Percentiles rank a stretch among this genome's conserved stretches.
phyloP scores from a whole-genome alignment of 1,140 invertebrate genomes.

The Harpegnathos saltator region DNA sequence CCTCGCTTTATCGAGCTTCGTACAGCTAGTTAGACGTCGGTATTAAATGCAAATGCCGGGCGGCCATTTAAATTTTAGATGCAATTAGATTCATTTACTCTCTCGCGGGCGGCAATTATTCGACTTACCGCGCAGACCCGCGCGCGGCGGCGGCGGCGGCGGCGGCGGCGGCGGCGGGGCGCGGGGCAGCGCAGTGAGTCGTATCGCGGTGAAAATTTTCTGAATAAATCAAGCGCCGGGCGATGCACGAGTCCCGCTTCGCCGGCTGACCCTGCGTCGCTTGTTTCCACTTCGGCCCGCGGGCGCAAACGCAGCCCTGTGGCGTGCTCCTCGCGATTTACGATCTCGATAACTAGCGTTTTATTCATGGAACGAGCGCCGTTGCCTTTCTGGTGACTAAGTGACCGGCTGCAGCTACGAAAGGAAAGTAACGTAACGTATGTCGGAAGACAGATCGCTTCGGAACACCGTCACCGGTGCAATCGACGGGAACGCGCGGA shows the following conservation, averaged over 20 bases:
- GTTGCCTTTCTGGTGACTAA: conserved; percentile 41
- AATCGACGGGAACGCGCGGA: background rate
- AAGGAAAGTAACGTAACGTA: conserved; percentile 32
- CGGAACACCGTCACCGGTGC: background rate
- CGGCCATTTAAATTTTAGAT: conserved; percentile 83
- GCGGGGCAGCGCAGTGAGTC: conserved; percentile 3
- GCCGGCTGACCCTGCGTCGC: conserved; percentile 36
- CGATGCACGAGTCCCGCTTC: conserved; percentile 61
- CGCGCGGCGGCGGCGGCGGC: too few species aligned
- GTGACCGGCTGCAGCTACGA: background rate
- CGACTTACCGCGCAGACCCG: conserved; percentile 60
- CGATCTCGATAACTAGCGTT: conserved; percentile 69
- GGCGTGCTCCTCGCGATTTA: conserved; percentile 65
- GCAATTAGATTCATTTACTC: conserved; percentile 84
- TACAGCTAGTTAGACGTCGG: conserved; percentile 78
- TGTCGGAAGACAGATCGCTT: conserved; percentile 19
- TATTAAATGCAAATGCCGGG: conserved; percentile 82
- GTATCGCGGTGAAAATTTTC: conserved; percentile 68
- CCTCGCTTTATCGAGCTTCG: conserved; percentile 75
- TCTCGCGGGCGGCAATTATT: conserved; percentile 77
- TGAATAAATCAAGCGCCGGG: conserved; percentile 67
- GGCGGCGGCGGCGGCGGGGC: too few species aligned
- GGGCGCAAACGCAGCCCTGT: conserved; percentile 28
- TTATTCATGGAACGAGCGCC: conserved; percentile 67
- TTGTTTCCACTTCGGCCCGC: conserved; percentile 56